phyloP scores from a whole-genome alignment of 2,113 vertebrate genomes.

The Mormyrus lacerda region DNA sequence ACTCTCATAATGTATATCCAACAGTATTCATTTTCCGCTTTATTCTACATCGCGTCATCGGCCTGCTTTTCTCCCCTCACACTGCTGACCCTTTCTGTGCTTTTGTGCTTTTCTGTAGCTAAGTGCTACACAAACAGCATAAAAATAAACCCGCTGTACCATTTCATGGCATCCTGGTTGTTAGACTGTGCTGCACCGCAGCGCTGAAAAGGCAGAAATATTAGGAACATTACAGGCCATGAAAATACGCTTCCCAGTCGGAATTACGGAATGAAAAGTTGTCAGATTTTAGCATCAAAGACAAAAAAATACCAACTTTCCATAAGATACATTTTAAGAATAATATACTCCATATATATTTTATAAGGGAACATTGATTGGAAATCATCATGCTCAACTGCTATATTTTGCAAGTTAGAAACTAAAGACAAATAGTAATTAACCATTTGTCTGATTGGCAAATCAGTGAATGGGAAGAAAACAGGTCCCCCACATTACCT shows the following conservation, averaged over 20 bases:
- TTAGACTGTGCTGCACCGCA: background rate
- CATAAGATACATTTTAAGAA: background rate
- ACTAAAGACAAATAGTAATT: background rate
- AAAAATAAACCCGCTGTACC: conserved; percentile 34
- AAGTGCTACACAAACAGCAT: background rate
- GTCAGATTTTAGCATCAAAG: background rate
- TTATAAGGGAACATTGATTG: background rate
- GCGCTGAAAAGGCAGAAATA: background rate
- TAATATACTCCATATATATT: background rate
- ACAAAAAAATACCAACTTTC: background rate
- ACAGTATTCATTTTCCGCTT: background rate
- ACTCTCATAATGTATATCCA: background rate
- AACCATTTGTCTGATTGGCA: background rate
- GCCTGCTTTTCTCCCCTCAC: background rate
- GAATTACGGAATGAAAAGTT: background rate
- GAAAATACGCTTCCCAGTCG: background rate
- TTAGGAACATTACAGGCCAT: background rate
- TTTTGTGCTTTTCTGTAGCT: background rate
- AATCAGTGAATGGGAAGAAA: background rate
- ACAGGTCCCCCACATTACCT: background rate
- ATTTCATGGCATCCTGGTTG: background rate
- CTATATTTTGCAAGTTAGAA: background rate
- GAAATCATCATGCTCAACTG: background rate
- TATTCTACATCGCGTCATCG: background rate
- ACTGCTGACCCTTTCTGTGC: background rate